phyloP scores from a whole-genome alignment of 2,888 invertebrate species.

The Elegia similella region DNA sequence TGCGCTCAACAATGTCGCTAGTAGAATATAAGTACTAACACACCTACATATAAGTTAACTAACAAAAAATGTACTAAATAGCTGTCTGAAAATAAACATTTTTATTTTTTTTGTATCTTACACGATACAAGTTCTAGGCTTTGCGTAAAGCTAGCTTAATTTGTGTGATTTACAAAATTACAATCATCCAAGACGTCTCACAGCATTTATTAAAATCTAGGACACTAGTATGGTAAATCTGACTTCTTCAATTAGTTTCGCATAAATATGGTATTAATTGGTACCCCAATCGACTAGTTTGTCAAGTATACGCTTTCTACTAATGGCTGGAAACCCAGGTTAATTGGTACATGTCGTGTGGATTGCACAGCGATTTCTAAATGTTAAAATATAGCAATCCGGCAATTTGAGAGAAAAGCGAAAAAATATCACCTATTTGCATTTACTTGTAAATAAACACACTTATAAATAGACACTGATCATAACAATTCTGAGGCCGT shows the following conservation, averaged over 20 bases:
- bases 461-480: neutral
- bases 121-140: neutral
- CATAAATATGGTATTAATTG: constrained; percentile 33
- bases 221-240: constrained; percentile 10
- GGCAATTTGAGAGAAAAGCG: constrained; percentile 23
- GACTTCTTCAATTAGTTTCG: constrained; percentile 18
- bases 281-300: constrained; percentile 40
- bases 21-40: too few species aligned
- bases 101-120: too few species aligned
- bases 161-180: too few species aligned
- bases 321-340: constrained; percentile 40
- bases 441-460: neutral
- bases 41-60: too few species aligned
- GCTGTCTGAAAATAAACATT: too few species aligned
- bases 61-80: too few species aligned
- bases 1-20: too few species aligned
- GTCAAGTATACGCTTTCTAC: constrained; percentile 52
- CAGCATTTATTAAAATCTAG: neutral
- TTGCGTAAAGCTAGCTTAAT: too few species aligned
- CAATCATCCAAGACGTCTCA: neutral
- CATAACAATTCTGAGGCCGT: too few species aligned
- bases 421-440: constrained; percentile 1
- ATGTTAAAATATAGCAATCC: constrained; percentile 32
- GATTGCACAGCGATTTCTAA: constrained; percentile 53
- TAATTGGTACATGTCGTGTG: constrained; percentile 49